Percentiles rank a stretch among this genome's conserved stretches.
Evolutionary conservation across 2,888 invertebrate species (phyloP).

Genomic region (Panzeria rudis): DNA sequence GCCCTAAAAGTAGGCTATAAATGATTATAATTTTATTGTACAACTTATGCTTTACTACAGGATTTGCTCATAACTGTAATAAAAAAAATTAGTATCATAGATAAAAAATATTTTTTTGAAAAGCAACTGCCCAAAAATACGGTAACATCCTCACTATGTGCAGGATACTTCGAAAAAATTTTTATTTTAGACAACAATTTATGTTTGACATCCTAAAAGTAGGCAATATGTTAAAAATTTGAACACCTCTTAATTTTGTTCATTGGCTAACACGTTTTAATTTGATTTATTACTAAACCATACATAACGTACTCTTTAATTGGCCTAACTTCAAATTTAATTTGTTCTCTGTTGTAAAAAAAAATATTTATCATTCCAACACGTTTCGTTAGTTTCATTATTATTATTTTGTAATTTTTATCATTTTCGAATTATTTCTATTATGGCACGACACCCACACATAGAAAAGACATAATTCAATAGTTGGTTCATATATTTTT

Average conservation of each 20-base stretch:
- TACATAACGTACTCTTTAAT: not conserved
- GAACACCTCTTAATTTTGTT: not conserved
- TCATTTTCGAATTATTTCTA: slow-evolving; percentile 67
- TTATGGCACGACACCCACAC: slow-evolving; percentile 53
- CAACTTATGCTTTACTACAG: no score
- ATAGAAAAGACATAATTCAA: slow-evolving; percentile 67
- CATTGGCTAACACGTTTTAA: not conserved
- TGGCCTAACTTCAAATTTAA: not conserved
- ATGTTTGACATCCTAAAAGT: not conserved
- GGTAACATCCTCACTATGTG: no score
- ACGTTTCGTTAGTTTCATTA: slow-evolving; percentile 56
- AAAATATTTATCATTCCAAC: slow-evolving; percentile 54
- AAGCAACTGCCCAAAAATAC: no score
- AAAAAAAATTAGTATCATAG: not conserved
- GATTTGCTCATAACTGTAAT: not conserved
- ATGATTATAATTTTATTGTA: not conserved
- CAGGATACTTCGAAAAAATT: no score
- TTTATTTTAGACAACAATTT: no score
- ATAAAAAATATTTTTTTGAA: no score
- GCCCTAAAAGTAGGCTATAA: slow-evolving; percentile 1
- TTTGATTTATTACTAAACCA: slow-evolving; percentile 8
- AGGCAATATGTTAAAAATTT: slow-evolving; percentile 1
- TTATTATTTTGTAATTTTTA: slow-evolving; percentile 60
- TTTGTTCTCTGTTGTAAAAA: not conserved
- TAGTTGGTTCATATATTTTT: slow-evolving; percentile 31